Evolutionary conservation across 92 coral and sea anemone species (phyloP).

Genomic region (Virgularia gustaviana): DNA sequence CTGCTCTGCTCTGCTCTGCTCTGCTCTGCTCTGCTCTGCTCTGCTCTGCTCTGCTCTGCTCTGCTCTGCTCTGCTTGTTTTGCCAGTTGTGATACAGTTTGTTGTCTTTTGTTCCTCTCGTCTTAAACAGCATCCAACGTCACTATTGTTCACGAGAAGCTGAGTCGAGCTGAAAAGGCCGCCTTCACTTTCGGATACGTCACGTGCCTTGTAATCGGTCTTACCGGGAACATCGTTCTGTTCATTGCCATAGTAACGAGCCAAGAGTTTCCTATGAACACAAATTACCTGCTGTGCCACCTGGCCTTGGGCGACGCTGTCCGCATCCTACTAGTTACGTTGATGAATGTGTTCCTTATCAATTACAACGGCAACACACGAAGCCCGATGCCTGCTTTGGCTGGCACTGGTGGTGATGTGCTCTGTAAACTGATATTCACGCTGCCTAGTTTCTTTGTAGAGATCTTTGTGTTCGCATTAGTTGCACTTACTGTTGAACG

Average conservation of each 20-base stretch:
- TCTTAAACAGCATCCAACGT: background rate
- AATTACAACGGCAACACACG: background rate
- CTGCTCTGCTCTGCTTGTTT: background rate
- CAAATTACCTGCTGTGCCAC: conserved; percentile 11
- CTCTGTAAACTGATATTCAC: conserved; percentile 25
- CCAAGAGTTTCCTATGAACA: conserved; percentile 8
- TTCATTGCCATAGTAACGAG: background rate
- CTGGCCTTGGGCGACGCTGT: conserved; percentile 8
- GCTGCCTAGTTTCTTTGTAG: background rate
- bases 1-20: background rate
- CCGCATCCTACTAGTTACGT: background rate
- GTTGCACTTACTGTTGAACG: conserved; percentile 21
- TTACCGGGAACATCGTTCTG: conserved; percentile 5
- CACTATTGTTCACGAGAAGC: background rate
- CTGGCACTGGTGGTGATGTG: background rate
- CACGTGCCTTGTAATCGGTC: background rate
- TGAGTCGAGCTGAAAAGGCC: background rate
- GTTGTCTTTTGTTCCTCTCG: background rate
- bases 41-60: background rate
- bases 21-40: background rate
- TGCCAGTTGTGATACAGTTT: background rate
- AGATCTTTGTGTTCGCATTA: conserved; percentile 4
- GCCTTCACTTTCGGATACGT: conserved; percentile 11
- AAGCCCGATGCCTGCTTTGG: background rate
- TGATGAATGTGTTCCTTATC: conserved; percentile 8